Evolutionary conservation across 2,888 invertebrate species (phyloP), one percentile per base, ranked within the genome.

Genomic region (Dromius quadrimaculatus): DNA sequence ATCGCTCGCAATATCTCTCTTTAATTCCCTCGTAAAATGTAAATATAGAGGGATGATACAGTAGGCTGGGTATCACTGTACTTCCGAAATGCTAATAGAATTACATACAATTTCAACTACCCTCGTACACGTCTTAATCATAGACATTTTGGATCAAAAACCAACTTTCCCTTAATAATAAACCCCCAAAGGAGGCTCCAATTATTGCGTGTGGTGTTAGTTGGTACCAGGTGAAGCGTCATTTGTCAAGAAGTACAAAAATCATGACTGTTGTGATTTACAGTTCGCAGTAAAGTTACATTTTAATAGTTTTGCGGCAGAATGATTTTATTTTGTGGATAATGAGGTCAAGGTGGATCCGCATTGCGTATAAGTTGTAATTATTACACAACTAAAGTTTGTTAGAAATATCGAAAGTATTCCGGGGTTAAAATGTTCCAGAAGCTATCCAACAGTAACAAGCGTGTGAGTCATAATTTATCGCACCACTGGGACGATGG

Each of bases 21-120:
- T 68, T 68, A 68, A 68, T 68, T 68, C 34, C 59, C n/a, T 68
- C 68, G 54, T 68, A 68, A 68, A 68, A 68, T 68, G 68, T 59
- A 68, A 68, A 68, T 68, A 59, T 68, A 68, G 59, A 68, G 59
- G 65, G 68, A 54, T 54, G 50, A 54, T 54, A 23, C 28, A 54
- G 50, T 54, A 47, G 50, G 50, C 50, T 15, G 50, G 28, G 15
- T 41, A 41, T 41, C 41, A 41, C 41, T 41, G 13, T 41, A 11
- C 41, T 41, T 41, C 50, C 50, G 50, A 54, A 23, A 54, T 54
- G 50, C 50, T 54, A 54, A 54, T 54, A 54, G 50, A 54, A 54
- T 54, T 54, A 54, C 50, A 32, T 6, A 3, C 2, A 11, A 11
- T 23, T n/a, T 11, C 20, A 4, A 13, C 47, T 41, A 1, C 41